Percentiles rank a stretch among this genome's conserved stretches.
phyloP scores from a whole-genome alignment of 2,888 invertebrate species.

The Trachelus troglodyta region DNA sequence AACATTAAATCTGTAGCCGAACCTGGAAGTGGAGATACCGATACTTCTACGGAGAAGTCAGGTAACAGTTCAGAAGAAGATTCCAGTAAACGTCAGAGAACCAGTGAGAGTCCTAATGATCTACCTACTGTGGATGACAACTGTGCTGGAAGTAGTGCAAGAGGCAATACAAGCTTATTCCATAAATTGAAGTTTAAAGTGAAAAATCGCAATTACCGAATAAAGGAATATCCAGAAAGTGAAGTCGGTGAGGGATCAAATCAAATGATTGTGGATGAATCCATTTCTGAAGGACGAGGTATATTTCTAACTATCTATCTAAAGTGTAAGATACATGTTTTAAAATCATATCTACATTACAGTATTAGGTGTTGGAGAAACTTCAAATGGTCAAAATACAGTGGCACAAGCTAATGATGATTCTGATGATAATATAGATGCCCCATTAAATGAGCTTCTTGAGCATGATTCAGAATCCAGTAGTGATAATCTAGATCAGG shows the following conservation, averaged over 20 bases:
- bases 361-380: background rate
- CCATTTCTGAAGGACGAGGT: slow-evolving; percentile 23
- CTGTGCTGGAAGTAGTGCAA: slow-evolving; percentile 17
- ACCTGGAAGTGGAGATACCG: slow-evolving; percentile 26
- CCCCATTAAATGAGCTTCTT: background rate
- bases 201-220: slow-evolving; percentile 52
- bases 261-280: slow-evolving; percentile 24
- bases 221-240: slow-evolving; percentile 29
- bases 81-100: slow-evolving; percentile 44
- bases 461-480: slow-evolving; percentile 20
- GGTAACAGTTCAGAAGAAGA: slow-evolving; percentile 43
- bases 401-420: slow-evolving; percentile 1
- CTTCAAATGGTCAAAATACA: slow-evolving; percentile 8
- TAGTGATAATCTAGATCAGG: slow-evolving; percentile 11
- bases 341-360: background rate
- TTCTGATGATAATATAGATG: slow-evolving; percentile 26
- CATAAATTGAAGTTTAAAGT: slow-evolving; percentile 45
- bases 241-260: slow-evolving; percentile 32
- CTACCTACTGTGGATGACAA: slow-evolving; percentile 7
- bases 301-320: slow-evolving; percentile 6
- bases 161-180: slow-evolving; percentile 30
- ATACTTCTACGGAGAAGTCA: slow-evolving; percentile 38
- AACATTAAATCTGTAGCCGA: background rate
- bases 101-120: slow-evolving; percentile 33
- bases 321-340: background rate